Evolutionary conservation across 2,797 vertebrate species (phyloP).

Genomic region (Salmo trutta): DNA sequence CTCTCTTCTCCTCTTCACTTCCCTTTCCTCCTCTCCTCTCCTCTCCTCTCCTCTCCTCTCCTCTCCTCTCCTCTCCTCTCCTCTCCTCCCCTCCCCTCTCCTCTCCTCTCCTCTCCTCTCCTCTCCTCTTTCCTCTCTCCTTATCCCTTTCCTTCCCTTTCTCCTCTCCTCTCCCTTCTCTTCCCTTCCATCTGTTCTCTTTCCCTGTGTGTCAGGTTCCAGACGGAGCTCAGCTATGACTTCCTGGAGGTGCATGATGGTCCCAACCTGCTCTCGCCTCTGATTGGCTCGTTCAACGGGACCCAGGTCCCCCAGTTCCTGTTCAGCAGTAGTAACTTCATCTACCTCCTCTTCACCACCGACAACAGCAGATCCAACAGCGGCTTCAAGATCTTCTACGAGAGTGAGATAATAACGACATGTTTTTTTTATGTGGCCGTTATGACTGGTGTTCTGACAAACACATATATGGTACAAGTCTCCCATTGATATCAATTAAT

Average conservation of each 20-base stretch:
- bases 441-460: background rate
- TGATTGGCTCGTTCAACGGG: conserved; percentile 94
- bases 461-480: too few relatives aligned
- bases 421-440: too few relatives aligned
- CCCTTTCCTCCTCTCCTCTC: background rate
- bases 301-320: conserved; percentile 97
- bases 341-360: conserved; percentile 96
- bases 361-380: conserved; percentile 98
- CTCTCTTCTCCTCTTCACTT: background rate
- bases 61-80: too few relatives aligned
- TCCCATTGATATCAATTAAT: background rate
- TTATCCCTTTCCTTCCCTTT: background rate
- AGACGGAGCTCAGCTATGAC: conserved; percentile 97
- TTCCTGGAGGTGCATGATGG: conserved; percentile 97
- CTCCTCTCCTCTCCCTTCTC: background rate
- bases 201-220: conserved; percentile 79
- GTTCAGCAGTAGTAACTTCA: conserved; percentile 91
- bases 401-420: conserved; percentile 74
- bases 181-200: background rate
- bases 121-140: background rate
- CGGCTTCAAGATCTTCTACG: conserved; percentile 97
- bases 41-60: background rate
- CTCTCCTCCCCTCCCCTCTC: background rate
- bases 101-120: background rate
- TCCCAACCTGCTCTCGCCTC: conserved; percentile 91